A percentile compares a stretch with the other conserved stretches of the same genome.
These are phyloP conservation scores for Leucophenga montana DNA, from an alignment of 2,888 invertebrate species.

Conservation along the genomic window DNA sequence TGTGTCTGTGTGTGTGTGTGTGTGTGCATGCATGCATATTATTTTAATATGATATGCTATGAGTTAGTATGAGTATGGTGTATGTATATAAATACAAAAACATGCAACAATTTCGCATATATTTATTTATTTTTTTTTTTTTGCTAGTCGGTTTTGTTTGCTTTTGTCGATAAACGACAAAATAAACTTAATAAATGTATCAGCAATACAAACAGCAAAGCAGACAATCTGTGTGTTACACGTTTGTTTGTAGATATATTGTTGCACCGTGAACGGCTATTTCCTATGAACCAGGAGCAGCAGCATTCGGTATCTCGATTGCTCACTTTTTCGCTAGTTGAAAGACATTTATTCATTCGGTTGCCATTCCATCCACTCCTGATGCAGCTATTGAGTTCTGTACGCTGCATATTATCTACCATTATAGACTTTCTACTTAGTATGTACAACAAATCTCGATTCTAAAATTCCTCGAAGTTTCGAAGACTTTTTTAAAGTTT, in stretches of 20 bases:
- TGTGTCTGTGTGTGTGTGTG: too few relatives aligned
- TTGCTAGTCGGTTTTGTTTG: not conserved
- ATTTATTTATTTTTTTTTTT: not conserved
- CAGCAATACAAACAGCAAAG: not conserved
- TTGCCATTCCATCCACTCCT: too few relatives aligned
- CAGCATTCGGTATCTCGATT: too few relatives aligned
- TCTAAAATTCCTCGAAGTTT: too few relatives aligned
- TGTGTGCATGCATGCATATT: constrained; percentile 21
- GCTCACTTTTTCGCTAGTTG: too few relatives aligned
- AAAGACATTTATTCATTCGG: too few relatives aligned
- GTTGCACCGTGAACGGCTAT: not conserved
- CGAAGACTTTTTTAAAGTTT: too few relatives aligned
- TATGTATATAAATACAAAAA: not conserved
- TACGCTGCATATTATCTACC: too few relatives aligned
- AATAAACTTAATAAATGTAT: constrained; percentile 23
- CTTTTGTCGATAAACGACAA: constrained; percentile 17
- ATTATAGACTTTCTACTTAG: too few relatives aligned
- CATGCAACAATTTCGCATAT: not conserved
- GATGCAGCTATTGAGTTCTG: too few relatives aligned
- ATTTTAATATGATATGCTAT: constrained; percentile 18
- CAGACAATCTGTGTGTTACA: constrained; percentile 3
- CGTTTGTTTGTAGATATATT: not conserved
- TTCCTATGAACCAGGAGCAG: not conserved
- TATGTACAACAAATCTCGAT: too few relatives aligned
- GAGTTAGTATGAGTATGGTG: not conserved